phyloP scores from a whole-genome alignment of 1,140 invertebrate species.

The Orius insidiosus region DNA sequence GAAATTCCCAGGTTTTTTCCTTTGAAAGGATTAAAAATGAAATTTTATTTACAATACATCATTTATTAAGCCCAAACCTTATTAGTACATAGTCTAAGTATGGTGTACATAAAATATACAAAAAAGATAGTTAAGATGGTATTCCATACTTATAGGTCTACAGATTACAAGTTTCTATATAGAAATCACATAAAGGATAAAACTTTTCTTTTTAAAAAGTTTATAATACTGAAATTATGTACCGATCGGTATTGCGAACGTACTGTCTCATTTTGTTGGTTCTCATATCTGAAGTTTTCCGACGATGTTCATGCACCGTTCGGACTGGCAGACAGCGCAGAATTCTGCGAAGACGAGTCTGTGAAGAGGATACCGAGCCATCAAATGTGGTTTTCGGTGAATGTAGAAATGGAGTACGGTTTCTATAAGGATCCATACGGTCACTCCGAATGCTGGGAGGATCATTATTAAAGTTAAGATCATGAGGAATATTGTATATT shows the following conservation, averaged over 20 bases:
- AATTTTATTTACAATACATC: no score
- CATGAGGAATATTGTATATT: not conserved
- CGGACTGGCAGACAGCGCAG: conserved; percentile 34
- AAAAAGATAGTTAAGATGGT: not conserved
- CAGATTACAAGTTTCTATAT: not conserved
- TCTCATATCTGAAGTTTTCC: conserved; percentile 29
- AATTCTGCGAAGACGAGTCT: conserved; percentile 28
- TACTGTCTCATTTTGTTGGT: conserved; percentile 19
- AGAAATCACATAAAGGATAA: conserved; percentile 2
- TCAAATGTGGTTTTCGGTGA: conserved; percentile 13
- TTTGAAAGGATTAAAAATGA: no score
- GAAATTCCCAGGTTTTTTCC: no score
- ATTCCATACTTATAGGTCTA: conserved; percentile 3
- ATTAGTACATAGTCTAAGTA: no score
- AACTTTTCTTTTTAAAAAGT: not conserved
- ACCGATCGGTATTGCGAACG: not conserved
- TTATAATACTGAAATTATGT: conserved; percentile 2
- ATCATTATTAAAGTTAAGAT: conserved; percentile 3
- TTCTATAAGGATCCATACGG: conserved; percentile 6
- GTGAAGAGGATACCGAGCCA: conserved; percentile 25
- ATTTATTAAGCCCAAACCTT: no score
- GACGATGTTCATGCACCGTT: conserved; percentile 28
- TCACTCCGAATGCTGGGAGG: conserved; percentile 1
- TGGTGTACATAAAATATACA: no score
- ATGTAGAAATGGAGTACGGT: conserved; percentile 1